These are phyloP conservation scores for Limnothrissa miodon DNA, from an alignment of 2,113 vertebrate species.

Conservation along the genomic window DNA sequence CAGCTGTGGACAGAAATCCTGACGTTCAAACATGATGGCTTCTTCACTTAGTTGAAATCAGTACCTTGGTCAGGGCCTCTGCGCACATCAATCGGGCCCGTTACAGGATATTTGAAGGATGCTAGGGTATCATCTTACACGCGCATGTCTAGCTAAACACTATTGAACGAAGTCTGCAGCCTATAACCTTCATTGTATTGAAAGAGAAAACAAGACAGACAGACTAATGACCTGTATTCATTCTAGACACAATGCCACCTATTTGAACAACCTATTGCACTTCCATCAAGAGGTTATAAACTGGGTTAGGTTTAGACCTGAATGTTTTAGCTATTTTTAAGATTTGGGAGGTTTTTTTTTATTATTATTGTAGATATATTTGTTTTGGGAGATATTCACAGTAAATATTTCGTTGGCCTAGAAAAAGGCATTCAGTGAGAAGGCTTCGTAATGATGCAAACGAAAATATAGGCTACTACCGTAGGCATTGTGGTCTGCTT, in stretches of 20 bases:
- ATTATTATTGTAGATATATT: too few species aligned
- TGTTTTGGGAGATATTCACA: too few species aligned
- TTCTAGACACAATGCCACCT: constrained; percentile 3
- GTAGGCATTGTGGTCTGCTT: too few species aligned
- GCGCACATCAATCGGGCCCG: not conserved
- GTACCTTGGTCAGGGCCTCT: constrained; percentile 44
- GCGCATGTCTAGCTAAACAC: not conserved
- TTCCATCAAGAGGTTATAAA: not conserved
- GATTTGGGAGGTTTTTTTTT: too few species aligned
- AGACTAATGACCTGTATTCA: not conserved
- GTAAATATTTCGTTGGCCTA: too few species aligned
- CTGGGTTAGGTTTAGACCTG: not conserved
- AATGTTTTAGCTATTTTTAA: not conserved
- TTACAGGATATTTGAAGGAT: constrained; percentile 10
- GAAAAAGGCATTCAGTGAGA: too few species aligned
- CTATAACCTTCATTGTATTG: not conserved
- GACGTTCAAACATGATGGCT: constrained; percentile 67
- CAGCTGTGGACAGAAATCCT: constrained; percentile 75
- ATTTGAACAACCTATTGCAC: constrained; percentile 3
- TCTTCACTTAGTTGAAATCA: constrained; percentile 62
- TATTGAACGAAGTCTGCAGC: not conserved
- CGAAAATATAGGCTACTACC: too few species aligned
- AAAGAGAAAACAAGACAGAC: not conserved
- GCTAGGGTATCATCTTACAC: not conserved
- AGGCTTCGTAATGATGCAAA: too few species aligned